Base-by-base conservation (phyloP, 2,113 vertebrate species). In the Pongo abelii region DNA sequence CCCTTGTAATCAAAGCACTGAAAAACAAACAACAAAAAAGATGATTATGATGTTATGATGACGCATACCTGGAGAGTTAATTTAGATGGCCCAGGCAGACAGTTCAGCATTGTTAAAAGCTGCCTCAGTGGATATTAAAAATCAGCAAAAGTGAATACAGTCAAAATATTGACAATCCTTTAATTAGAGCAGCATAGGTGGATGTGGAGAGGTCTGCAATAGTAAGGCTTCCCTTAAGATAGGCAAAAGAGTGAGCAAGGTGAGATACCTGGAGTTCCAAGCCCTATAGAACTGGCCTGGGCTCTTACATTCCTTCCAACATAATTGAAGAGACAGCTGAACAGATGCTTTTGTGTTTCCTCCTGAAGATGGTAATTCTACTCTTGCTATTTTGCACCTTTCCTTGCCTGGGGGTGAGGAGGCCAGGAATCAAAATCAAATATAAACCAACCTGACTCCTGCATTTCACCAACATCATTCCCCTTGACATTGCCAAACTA, bases 221-320 rank as follows among this genome's bases (percentile, higher is more conserved):
- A 8, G 23, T 6, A 46, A 20, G n/a, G 27, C 61, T 85, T 20
- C 9, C 40, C 10, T 16, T 46, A 70, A n/a, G 27, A 32, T 75
- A 16, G 18, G 23, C 35, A 46, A 93, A 35, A 5, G 4, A 9
- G 35, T 22, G 20, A 40, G 61, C 1, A 11, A 38, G 16, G 3
- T 35, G 1, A 10, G 18, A 3, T 3, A 40, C 32, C 50, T 46
- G 13, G 70, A 67, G 35, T 59, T 40, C 32, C 27, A 6, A 32
- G 23, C 20, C 32, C 22, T 3, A 1, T 0, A 17, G 20, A n/a
- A 2, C 25, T 48, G 40, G 7, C 40, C 30, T 8, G 4, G 16
- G 9, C 8, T 20, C 59, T 30, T 12, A 38, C 8, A 77, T 30
- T 23, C 38, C 61, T 80, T 70, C n/a, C 50, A 27, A 57, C 23